Evolutionary conservation across 2,113 vertebrate genomes (phyloP).

Genomic region (Arothron firmamentum): DNA sequence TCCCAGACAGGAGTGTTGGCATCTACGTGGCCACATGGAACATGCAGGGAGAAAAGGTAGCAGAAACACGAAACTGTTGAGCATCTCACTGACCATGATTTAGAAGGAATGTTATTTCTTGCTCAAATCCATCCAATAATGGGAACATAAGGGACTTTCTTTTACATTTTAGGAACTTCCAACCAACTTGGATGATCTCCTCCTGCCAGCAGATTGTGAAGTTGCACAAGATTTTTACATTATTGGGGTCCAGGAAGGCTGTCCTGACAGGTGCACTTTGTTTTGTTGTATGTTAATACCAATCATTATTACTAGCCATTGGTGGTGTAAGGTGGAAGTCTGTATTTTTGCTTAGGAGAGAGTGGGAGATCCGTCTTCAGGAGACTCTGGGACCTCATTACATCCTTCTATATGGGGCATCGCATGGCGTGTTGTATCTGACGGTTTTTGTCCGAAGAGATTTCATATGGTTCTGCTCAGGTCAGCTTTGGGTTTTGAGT

Average conservation of each 20-base stretch:
- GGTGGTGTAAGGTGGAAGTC: neutral
- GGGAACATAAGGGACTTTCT: constrained; percentile 1
- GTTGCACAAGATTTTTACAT: constrained; percentile 93
- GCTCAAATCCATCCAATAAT: neutral
- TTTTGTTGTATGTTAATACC: neutral
- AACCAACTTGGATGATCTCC: constrained; percentile 85
- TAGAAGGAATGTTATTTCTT: neutral
- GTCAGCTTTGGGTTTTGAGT: constrained; percentile 60
- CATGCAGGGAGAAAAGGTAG: constrained; percentile 95
- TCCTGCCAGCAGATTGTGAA: constrained; percentile 88
- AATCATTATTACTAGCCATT: neutral
- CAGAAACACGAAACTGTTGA: neutral
- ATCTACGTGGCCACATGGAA: constrained; percentile 95
- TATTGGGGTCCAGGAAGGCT: constrained; percentile 94
- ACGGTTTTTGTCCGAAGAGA: constrained; percentile 88
- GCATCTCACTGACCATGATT: neutral
- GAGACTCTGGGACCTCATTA: constrained; percentile 92
- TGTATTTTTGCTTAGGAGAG: constrained; percentile 74
- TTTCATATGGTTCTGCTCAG: constrained; percentile 99
- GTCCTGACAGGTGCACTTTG: constrained; percentile 85
- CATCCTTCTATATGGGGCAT: constrained; percentile 84
- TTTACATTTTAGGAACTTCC: constrained; percentile 80
- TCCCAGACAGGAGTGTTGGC: constrained; percentile 84
- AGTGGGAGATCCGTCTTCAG: constrained; percentile 94
- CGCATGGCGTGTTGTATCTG: constrained; percentile 89